phyloP scores from a whole-genome alignment of 2,888 invertebrate species.

The Timema cristinae region DNA sequence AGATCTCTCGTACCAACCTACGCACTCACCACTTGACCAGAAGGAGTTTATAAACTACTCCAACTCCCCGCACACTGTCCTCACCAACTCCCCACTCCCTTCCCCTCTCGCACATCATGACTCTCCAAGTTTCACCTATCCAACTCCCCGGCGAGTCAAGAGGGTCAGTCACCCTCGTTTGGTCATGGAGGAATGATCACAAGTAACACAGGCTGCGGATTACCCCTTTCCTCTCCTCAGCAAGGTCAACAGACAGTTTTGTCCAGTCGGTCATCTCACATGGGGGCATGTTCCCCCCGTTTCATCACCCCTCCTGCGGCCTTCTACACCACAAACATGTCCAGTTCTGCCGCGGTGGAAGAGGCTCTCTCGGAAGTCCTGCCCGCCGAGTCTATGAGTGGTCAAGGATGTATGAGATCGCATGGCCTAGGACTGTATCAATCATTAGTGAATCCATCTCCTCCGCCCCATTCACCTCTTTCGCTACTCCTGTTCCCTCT shows the following conservation, averaged over 20 bases:
- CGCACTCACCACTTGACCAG: conserved; percentile 26
- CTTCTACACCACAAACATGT: conserved; percentile 79
- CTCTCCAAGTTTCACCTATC: conserved; percentile 76
- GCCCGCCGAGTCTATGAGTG: conserved; percentile 45
- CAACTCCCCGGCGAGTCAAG: conserved; percentile 87
- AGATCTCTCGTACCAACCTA: conserved; percentile 22
- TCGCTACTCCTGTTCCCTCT: conserved; percentile 56
- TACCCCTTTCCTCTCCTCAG: conserved; percentile 47
- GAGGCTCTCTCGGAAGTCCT: conserved; percentile 80
- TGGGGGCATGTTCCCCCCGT: conserved; percentile 38
- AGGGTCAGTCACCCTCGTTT: conserved; percentile 63
- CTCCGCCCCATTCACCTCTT: conserved; percentile 44
- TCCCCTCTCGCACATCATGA: conserved; percentile 48
- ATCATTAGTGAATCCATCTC: conserved; percentile 28
- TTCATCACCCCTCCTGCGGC: conserved; percentile 76
- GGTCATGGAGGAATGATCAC: conserved; percentile 43
- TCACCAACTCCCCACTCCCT: conserved; percentile 42
- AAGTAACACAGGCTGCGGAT: conserved; percentile 36
- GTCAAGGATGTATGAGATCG: conserved; percentile 49
- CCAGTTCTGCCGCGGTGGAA: conserved; percentile 81
- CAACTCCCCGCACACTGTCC: conserved; percentile 30
- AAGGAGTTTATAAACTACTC: conserved; percentile 18
- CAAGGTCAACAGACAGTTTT: conserved; percentile 41
- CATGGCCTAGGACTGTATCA: conserved; percentile 51
- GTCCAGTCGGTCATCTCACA: conserved; percentile 40